phyloP scores from a whole-genome alignment of 2,888 invertebrate genomes.

The Galerucella pusilla region DNA sequence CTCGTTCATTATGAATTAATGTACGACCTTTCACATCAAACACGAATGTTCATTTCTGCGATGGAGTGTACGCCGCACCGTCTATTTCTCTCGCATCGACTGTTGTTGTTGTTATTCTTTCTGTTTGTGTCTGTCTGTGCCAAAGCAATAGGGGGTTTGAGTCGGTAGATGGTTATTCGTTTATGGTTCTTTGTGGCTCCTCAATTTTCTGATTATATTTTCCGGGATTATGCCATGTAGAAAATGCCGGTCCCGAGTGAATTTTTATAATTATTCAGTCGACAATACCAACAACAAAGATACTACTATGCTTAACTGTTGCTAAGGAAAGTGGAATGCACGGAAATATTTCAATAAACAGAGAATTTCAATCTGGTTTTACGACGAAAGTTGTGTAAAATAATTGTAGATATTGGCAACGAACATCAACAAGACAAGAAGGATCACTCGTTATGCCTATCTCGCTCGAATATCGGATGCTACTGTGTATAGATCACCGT shows the following conservation, averaged over 20 bases:
- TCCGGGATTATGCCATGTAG: slow-evolving; percentile 3
- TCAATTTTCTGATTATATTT: slow-evolving; percentile 19
- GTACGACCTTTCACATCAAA: slow-evolving; percentile 63
- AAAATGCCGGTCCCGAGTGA: background rate
- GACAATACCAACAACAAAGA: background rate
- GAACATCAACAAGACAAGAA: no score
- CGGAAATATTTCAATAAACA: no score
- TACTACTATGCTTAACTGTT: no score
- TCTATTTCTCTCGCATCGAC: slow-evolving; percentile 45
- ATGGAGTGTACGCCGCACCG: slow-evolving; percentile 40
- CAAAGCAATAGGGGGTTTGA: slow-evolving; percentile 22
- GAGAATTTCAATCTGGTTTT: no score
- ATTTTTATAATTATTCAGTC: background rate
- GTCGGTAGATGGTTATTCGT: slow-evolving; percentile 1
- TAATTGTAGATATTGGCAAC: no score
- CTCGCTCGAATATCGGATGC: no score
- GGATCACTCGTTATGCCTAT: no score
- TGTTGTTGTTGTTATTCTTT: slow-evolving; percentile 48
- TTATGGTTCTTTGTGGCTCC: slow-evolving; percentile 10
- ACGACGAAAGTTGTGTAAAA: no score
- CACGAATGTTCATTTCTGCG: slow-evolving; percentile 56
- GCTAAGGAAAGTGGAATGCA: no score
- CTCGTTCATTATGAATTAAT: slow-evolving; percentile 66
- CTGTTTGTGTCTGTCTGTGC: slow-evolving; percentile 36
- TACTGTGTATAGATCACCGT: no score